Percentiles rank a stretch among this genome's conserved stretches.
phyloP scores from a whole-genome alignment of 1,140 invertebrate genomes.

The Drosophila carrolli region DNA sequence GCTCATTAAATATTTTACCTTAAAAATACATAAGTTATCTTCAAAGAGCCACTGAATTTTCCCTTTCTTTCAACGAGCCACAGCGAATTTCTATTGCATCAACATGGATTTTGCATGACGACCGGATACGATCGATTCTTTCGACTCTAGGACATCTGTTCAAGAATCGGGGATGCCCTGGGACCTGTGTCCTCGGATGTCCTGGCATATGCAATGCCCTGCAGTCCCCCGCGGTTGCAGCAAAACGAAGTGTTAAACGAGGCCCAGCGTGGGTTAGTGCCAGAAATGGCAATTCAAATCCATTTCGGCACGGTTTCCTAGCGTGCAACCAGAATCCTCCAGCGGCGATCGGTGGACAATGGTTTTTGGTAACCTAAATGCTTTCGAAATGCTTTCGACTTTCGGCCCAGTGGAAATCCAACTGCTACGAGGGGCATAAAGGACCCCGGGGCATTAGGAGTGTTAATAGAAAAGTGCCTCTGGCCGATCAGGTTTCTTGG shows the following conservation, averaged over 20 bases:
- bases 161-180: conserved; percentile 5
- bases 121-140: conserved; percentile 36
- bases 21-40: too few relatives aligned
- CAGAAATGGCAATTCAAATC: conserved; percentile 42
- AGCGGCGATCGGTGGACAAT: conserved; percentile 28
- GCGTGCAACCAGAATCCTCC: conserved; percentile 67
- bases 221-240: conserved; percentile 59
- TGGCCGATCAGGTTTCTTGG: conserved; percentile 15
- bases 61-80: conserved; percentile 7
- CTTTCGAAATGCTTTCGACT: conserved; percentile 39
- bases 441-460: conserved; percentile 65
- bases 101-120: conserved; percentile 55
- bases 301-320: conserved; percentile 65
- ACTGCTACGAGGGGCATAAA: conserved; percentile 56
- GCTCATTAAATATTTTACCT: too few relatives aligned
- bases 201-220: conserved; percentile 42
- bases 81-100: conserved; percentile 69
- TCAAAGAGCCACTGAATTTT: background rate
- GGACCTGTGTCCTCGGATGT: conserved; percentile 20
- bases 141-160: conserved; percentile 33
- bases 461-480: conserved; percentile 78
- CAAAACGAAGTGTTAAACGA: conserved; percentile 72
- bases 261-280: conserved; percentile 51
- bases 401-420: background rate
- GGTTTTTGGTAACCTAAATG: conserved; percentile 40